phyloP scores from a whole-genome alignment of 2,113 vertebrate species.

The Drymodes brunneopygia region DNA sequence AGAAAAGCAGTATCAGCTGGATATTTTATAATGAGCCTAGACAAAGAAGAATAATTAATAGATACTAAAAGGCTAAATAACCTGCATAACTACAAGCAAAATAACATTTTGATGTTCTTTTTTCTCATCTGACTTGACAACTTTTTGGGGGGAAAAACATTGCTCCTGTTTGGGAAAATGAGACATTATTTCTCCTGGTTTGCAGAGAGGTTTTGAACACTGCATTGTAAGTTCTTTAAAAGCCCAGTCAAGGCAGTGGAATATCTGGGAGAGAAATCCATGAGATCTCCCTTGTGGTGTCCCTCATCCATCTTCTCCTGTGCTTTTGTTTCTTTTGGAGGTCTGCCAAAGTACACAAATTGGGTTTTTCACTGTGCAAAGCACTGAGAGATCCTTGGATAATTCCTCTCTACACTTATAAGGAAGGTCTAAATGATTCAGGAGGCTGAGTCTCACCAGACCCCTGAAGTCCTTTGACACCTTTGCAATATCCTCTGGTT shows the following conservation, averaged over 20 bases:
- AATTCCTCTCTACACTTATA: not conserved
- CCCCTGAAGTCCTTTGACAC: not conserved
- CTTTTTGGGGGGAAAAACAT: accelerated
- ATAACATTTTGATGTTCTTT: not conserved
- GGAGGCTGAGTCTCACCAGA: not conserved
- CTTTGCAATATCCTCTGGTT: not conserved
- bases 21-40: not conserved
- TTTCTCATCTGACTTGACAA: not conserved
- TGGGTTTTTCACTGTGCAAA: not conserved
- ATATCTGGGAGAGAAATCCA: not conserved
- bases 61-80: not conserved
- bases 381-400: not conserved
- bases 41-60: not conserved
- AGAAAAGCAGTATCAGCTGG: not conserved
- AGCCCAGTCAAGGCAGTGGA: not conserved
- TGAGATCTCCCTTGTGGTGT: not conserved
- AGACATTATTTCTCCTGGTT: not conserved
- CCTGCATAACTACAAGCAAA: not conserved
- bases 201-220: not conserved
- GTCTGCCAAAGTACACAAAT: not conserved
- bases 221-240: not conserved
- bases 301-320: not conserved
- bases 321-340: not conserved
- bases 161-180: not conserved
- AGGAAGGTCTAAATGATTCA: not conserved